Conservation (phyloP, 2,113 vertebrate genomes). For the Tretioscincus oriximinensis region DNA sequence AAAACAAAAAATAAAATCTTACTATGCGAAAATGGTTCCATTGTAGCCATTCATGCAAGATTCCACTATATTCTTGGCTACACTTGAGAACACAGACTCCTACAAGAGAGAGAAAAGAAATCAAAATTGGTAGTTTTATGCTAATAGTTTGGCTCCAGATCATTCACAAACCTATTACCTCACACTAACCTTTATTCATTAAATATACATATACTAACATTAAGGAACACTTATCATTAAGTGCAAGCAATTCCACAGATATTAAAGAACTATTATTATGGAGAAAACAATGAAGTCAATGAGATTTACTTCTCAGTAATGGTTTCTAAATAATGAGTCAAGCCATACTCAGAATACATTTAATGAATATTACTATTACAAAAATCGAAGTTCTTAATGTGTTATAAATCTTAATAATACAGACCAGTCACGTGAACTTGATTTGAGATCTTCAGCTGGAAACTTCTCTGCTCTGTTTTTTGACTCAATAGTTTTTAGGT, state of each 20-base stretch:
- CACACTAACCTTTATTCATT: neutral
- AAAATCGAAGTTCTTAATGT: neutral
- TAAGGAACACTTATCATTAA: neutral
- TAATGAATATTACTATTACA: slow-evolving; percentile 6
- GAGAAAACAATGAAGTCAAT: slow-evolving; percentile 11
- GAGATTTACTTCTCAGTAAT: neutral
- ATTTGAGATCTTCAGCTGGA: neutral
- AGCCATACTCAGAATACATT: neutral
- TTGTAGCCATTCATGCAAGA: slow-evolving; percentile 97
- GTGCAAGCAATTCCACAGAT: neutral
- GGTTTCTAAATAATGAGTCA: slow-evolving; percentile 2
- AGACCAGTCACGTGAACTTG: neutral
- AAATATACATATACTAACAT: neutral
- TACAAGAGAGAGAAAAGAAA: slow-evolving; percentile 54
- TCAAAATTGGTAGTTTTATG: slow-evolving; percentile 11
- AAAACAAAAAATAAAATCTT: slow-evolving; percentile 67
- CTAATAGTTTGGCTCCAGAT: neutral
- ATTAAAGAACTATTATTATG: neutral
- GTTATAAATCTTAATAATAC: slow-evolving; percentile 11
- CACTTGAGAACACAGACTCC: slow-evolving; percentile 90
- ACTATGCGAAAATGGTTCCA: slow-evolving; percentile 98
- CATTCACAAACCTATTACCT: neutral
- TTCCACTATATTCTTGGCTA: slow-evolving; percentile 92
- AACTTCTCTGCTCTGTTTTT: neutral
- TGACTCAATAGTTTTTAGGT: neutral